Evolutionary conservation across 1,140 invertebrate genomes (phyloP).

Genomic region (Lordiphosa stackelbergi): DNA sequence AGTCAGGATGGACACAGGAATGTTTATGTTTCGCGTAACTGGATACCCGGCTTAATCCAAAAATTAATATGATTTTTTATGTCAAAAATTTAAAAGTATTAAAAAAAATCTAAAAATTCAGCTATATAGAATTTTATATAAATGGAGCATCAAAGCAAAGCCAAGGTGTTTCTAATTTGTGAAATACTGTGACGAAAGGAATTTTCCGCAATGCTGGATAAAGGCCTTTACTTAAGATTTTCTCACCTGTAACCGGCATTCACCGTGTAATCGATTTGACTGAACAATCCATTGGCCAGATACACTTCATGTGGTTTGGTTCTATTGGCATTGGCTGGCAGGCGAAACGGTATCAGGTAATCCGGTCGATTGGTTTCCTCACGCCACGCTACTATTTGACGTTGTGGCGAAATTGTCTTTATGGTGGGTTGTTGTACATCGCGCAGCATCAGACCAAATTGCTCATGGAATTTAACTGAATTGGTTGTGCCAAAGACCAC

Average conservation of each 20-base stretch:
- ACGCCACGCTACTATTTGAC: slow-evolving; percentile 42
- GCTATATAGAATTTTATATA: too few species aligned
- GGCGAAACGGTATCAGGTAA: too few species aligned
- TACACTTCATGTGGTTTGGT: slow-evolving; percentile 43
- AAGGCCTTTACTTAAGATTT: neutral
- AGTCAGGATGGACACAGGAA: too few species aligned
- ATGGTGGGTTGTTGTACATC: slow-evolving; percentile 50
- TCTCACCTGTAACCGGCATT: slow-evolving; percentile 78
- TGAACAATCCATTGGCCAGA: slow-evolving; percentile 81
- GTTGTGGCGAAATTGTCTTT: slow-evolving; percentile 15
- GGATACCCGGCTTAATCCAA: too few species aligned
- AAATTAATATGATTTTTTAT: too few species aligned
- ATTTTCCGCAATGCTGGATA: too few species aligned
- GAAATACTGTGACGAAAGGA: too few species aligned
- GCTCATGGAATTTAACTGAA: slow-evolving; percentile 43
- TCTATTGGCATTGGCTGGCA: slow-evolving; percentile 24
- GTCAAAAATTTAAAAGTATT: too few species aligned
- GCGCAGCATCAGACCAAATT: slow-evolving; percentile 52
- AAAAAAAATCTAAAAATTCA: too few species aligned
- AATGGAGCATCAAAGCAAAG: too few species aligned
- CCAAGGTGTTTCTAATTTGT: too few species aligned
- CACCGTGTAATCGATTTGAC: slow-evolving; percentile 80
- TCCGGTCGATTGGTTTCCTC: neutral
- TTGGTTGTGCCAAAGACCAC: slow-evolving; percentile 30
- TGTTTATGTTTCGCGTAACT: too few species aligned